A percentile compares a stretch with the other conserved stretches of the same genome.
Evolutionary conservation across 1,140 invertebrate species (phyloP).

Genomic region (Leptestheria dahalacensis): DNA sequence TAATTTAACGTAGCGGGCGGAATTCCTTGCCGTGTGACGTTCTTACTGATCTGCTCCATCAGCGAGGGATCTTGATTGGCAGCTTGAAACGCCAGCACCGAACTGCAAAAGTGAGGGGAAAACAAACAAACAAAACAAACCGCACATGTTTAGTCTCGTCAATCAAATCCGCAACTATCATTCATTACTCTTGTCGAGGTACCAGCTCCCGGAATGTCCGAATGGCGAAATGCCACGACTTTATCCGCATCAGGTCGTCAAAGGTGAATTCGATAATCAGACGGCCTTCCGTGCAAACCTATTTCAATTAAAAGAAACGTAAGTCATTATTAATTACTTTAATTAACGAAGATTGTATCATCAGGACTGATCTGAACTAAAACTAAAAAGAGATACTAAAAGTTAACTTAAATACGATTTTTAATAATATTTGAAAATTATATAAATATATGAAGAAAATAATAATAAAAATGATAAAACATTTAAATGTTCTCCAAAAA

Average conservation of each 20-base stretch:
- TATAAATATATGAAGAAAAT: not conserved
- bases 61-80: conserved; percentile 68
- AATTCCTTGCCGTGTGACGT: conserved; percentile 89
- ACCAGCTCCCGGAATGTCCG: conserved; percentile 85
- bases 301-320: not conserved
- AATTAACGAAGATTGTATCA: too few relatives aligned
- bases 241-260: conserved; percentile 96
- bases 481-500: too few relatives aligned
- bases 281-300: conserved; percentile 85
- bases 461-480: not conserved
- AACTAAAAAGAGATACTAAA: too few relatives aligned
- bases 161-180: too few relatives aligned
- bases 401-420: too few relatives aligned
- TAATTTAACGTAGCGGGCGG: conserved; percentile 93
- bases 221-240: conserved; percentile 94
- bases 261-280: conserved; percentile 95
- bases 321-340: not conserved
- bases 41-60: conserved; percentile 85
- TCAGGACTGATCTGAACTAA: too few relatives aligned
- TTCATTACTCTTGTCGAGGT: conserved; percentile 31
- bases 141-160: too few relatives aligned
- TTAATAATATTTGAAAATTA: not conserved
- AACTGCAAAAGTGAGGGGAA: conserved; percentile 29
- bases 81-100: conserved; percentile 54
- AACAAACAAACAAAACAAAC: too few relatives aligned